phyloP scores from a whole-genome alignment of 2,888 invertebrate species.

The Lepidocyrtinus sp. region DNA sequence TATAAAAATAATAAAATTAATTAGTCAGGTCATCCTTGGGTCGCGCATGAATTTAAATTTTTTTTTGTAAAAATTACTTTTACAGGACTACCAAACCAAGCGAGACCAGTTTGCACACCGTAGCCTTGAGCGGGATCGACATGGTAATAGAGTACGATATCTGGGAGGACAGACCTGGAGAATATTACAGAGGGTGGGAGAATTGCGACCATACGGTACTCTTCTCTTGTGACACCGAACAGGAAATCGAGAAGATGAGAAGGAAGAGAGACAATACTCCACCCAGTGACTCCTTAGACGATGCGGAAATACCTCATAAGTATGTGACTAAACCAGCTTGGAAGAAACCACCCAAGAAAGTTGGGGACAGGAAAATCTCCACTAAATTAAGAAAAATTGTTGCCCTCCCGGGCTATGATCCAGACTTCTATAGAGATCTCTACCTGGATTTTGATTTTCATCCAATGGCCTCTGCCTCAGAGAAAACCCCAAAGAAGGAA shows the following conservation, averaged over 20 bases:
- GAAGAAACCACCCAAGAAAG: no score
- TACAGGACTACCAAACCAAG: background rate
- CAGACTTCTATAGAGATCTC: background rate
- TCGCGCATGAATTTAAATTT: no score
- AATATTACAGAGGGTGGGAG: slow-evolving; percentile 17
- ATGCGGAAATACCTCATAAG: no score
- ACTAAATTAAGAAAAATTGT: no score
- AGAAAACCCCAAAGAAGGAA: no score
- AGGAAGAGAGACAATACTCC: no score
- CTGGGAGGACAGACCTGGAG: slow-evolving; percentile 9
- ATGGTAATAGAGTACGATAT: slow-evolving; percentile 27
- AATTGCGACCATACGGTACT: slow-evolving; percentile 23
- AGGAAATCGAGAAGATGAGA: no score
- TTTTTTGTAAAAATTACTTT: background rate
- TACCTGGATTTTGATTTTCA: background rate
- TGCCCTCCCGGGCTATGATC: background rate
- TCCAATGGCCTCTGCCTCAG: no score
- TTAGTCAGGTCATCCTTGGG: no score
- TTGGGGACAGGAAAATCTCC: no score
- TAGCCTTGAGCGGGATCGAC: background rate
- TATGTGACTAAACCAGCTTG: no score
- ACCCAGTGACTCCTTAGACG: no score
- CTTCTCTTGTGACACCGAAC: slow-evolving; percentile 28
- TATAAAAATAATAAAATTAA: background rate
- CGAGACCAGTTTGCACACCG: background rate